Percentiles rank a stretch among this genome's conserved stretches.
Conservation (phyloP, 2,797 vertebrate species). For the Garrulus glandarius region DNA sequence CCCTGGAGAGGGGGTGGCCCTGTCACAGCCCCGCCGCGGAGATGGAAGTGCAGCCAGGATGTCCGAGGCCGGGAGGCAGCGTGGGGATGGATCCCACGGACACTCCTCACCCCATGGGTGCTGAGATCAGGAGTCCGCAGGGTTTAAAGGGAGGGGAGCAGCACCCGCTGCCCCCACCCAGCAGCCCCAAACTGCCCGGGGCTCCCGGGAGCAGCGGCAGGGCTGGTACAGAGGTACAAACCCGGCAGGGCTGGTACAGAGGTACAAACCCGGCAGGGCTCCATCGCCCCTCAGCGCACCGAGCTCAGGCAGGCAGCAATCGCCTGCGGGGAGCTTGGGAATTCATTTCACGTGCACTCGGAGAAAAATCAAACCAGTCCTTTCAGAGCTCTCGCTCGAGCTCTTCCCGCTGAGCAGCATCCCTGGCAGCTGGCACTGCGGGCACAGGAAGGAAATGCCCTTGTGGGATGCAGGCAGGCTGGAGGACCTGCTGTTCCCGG, state of each 20-base stretch:
- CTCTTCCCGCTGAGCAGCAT: constrained; percentile 20
- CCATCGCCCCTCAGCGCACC: not conserved
- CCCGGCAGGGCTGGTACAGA: not conserved
- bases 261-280: not conserved
- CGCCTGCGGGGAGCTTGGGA: not conserved
- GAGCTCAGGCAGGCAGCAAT: not conserved
- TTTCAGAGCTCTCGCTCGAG: not conserved
- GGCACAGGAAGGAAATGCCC: constrained; percentile 58
- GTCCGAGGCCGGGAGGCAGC: rapidly evolving
- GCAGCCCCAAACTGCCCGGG: not conserved
- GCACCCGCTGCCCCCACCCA: not conserved
- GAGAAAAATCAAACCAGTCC: not conserved
- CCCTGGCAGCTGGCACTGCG: constrained; percentile 22
- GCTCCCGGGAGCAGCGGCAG: not conserved
- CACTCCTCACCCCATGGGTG: rapidly evolving
- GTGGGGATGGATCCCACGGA: rapidly evolving
- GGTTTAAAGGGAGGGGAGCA: not conserved
- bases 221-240: not conserved
- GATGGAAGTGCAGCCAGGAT: not conserved
- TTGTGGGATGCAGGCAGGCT: constrained; percentile 15
- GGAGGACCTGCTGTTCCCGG: constrained; percentile 44
- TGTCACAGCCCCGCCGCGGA: rapidly evolving
- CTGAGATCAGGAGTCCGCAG: not conserved
- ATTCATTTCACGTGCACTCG: not conserved
- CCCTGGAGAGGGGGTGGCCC: not conserved